Base-by-base conservation (phyloP, 2,113 vertebrate species). In the Ciconia stormi region DNA sequence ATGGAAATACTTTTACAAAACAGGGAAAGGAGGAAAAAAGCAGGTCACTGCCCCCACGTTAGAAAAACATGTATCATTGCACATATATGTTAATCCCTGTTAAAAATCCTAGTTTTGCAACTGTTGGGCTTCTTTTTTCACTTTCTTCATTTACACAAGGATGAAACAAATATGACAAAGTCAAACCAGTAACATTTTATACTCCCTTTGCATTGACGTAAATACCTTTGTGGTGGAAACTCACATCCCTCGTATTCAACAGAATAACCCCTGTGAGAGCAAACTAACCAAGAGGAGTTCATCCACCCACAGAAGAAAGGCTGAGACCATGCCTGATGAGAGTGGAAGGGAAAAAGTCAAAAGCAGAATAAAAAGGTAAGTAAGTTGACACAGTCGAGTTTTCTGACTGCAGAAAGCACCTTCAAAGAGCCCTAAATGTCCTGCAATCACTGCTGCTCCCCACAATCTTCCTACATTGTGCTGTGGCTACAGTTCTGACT, bases 401-500 rank as follows among this genome's bases (percentile, higher is more conserved):
- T 77, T 73, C 26, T 91, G 53, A 44, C 65, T 63, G 29, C 2
- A 1, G 8, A 89, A 59, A 74, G 3, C 14, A 61, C 34, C 25
- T 89, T 67, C 27, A 79, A 47, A 47, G 20, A 27, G 11, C 9
- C 19, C 9, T 14, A 7, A 47, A 50, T 40, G 4, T 63, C 34
- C 44, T 67, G 25, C 6, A 79, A 15, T 23, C 30, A 23, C 40
- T 32, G 36, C 40, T 71, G 12, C 4, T 61, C 7, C 29, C 8
- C 34, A 40, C 17, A 62, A 13, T 20, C 26, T 72, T 62, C 18
- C 16, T 56, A 6, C 1, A 44, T 49, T 82, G 10, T 0, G 0
- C 47, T 49, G 11, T 61, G 21, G 16, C 5, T 49, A 25, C 7
- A 30, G 23, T 44, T 71, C 13, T 47, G 18, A 53, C 23, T 63